A percentile compares a stretch with the other conserved stretches of the same genome.
These are phyloP conservation scores for Idaea biselata DNA, from an alignment of 2,888 invertebrate genomes.

Conservation along the genomic window DNA sequence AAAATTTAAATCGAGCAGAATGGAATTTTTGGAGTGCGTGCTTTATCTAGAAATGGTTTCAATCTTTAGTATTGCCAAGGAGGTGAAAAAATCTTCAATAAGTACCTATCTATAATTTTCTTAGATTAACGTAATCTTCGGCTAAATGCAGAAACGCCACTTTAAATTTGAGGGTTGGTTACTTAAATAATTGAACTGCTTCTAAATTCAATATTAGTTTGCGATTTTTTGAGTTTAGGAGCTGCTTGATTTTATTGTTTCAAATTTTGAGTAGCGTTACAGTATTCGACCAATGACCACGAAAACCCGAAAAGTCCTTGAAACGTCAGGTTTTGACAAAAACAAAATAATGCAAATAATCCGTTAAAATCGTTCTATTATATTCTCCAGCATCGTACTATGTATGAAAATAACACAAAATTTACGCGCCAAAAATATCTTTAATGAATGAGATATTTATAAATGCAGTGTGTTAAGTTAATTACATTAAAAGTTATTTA, in stretches of 20 bases:
- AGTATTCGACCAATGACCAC: too few relatives aligned
- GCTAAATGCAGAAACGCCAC: background rate
- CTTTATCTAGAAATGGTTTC: slow-evolving; percentile 60
- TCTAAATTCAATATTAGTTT: too few relatives aligned
- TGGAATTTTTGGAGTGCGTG: slow-evolving; percentile 68
- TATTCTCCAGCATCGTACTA: too few relatives aligned
- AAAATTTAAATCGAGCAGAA: slow-evolving; percentile 61
- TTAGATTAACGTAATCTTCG: background rate
- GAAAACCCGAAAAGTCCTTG: too few relatives aligned
- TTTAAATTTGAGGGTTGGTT: background rate
- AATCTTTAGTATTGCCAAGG: slow-evolving; percentile 32
- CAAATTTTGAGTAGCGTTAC: too few relatives aligned
- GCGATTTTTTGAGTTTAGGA: too few relatives aligned
- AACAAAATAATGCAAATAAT: too few relatives aligned
- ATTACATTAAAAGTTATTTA: background rate
- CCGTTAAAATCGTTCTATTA: too few relatives aligned
- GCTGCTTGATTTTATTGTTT: too few relatives aligned
- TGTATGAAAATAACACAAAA: too few relatives aligned
- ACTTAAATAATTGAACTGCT: too few relatives aligned
- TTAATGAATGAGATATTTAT: background rate
- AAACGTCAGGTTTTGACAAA: too few relatives aligned
- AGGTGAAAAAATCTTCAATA: slow-evolving; percentile 5
- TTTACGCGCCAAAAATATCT: background rate
- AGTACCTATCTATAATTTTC: background rate
- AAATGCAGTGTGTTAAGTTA: background rate